Base-by-base conservation (phyloP, 2,797 vertebrate species). In the Centropyge bicolor region DNA sequence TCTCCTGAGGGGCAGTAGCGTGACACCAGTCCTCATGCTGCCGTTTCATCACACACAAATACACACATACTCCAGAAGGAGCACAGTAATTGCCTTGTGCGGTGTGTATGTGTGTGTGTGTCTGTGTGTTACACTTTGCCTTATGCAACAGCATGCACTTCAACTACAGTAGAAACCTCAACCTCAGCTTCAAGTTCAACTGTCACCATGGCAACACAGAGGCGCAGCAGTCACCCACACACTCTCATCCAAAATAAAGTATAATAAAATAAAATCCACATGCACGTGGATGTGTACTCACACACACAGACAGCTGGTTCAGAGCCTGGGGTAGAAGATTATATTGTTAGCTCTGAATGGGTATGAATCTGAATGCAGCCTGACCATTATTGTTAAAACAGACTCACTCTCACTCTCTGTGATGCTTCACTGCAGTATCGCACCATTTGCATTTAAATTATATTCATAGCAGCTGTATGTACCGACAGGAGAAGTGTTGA, bases 201-300 rank as follows among this genome's bases (percentile, higher is more conserved):
- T 60, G 84, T 94, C 84, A 59, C 92, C 89, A 93, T 94, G 88
- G 94, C 86, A 94, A 94, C 91, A 84, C 83, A 76, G 87, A 86
- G 86, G 84, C 68, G 69, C 91, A 63, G 88, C 68, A 91, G 70
- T 78, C 86, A 90, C 86, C 86, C 90, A 92, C 91, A 86, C 87
- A 74, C 71, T 69, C 83, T 73, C 69, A 55, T 64, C 78, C 61
- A 49, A 63, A 70, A 74, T 40, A 68, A 8, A 48, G 20, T 19
- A 40, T 70, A 38, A 59, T n/a, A 17, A 76, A 31, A 12, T 8
- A 64, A 73, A 69, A 71, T 35, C 10, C 74, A 71, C 70, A 80
- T 16, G 43, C 79, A 86, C 76, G 57, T 74, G 74, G 48, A 55
- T 65, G 60, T 51, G 45, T 72, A 61, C 61, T 41, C 55, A 60